These are phyloP conservation scores for Artibeus jamaicensis DNA, from an alignment of 2,797 vertebrate genomes.

Conservation along the genomic window DNA sequence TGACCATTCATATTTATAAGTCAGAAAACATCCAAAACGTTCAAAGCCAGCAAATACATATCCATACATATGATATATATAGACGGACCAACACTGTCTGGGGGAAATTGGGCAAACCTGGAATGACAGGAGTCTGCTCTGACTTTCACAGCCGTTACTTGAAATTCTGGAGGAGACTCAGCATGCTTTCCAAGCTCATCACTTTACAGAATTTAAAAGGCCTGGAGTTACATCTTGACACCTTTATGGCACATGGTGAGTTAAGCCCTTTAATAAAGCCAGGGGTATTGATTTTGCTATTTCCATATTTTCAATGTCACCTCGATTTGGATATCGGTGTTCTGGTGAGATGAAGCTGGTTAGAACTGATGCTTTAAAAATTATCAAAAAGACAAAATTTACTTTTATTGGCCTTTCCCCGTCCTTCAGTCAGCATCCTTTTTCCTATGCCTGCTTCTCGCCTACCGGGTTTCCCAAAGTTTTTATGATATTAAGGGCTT, in stretches of 20 bases:
- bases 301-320: constrained; percentile 49
- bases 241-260: background rate
- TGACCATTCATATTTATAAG: background rate
- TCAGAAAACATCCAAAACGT: background rate
- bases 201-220: constrained; percentile 7
- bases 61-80: too few species aligned
- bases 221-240: background rate
- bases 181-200: constrained; percentile 36
- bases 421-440: background rate
- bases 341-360: constrained; percentile 4
- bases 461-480: background rate
- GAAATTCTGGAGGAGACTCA: background rate
- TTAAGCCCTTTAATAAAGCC: constrained; percentile 39
- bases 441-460: background rate
- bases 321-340: constrained; percentile 34
- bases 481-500: background rate
- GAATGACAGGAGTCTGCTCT: background rate
- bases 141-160: background rate
- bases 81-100: background rate
- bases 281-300: constrained; percentile 50
- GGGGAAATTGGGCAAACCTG: background rate
- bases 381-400: constrained; percentile 9
- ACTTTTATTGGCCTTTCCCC: background rate
- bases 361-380: constrained; percentile 14
- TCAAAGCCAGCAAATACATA: background rate